phyloP scores from a whole-genome alignment of 2,113 vertebrate genomes.

The Origma solitaria region DNA sequence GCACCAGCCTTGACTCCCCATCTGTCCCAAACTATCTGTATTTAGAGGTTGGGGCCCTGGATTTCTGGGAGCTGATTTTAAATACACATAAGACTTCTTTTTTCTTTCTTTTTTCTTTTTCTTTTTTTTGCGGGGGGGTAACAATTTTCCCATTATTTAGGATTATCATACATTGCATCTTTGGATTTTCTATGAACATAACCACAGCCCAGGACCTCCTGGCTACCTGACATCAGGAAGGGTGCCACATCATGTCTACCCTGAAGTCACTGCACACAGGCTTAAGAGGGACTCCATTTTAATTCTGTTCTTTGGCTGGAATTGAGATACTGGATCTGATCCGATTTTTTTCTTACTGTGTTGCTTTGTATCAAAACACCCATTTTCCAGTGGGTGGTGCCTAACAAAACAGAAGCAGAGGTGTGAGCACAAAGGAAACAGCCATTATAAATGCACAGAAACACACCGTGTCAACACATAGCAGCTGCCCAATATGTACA shows the following conservation, averaged over 20 bases:
- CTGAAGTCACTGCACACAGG: neutral
- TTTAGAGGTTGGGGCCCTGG: neutral
- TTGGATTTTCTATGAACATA: neutral
- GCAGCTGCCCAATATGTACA: neutral
- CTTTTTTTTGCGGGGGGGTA: neutral
- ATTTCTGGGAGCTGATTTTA: neutral
- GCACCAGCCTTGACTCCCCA: neutral
- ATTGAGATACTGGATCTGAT: neutral
- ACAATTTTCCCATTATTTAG: neutral
- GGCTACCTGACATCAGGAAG: neutral
- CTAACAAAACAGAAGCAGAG: slow-evolving; percentile 21
- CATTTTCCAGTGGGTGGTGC: neutral
- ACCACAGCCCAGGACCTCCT: neutral
- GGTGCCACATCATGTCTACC: neutral
- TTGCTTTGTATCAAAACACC: slow-evolving; percentile 19
- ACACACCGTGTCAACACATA: neutral
- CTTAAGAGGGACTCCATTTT: neutral
- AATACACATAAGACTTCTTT: neutral
- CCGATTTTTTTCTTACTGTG: neutral
- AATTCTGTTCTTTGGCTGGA: neutral
- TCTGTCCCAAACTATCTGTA: neutral
- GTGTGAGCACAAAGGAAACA: neutral
- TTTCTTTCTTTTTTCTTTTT: neutral
- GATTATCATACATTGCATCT: neutral
- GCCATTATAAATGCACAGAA: neutral